Conservation (phyloP, 2,113 vertebrate genomes). For the Ivindomyrus marchei region DNA sequence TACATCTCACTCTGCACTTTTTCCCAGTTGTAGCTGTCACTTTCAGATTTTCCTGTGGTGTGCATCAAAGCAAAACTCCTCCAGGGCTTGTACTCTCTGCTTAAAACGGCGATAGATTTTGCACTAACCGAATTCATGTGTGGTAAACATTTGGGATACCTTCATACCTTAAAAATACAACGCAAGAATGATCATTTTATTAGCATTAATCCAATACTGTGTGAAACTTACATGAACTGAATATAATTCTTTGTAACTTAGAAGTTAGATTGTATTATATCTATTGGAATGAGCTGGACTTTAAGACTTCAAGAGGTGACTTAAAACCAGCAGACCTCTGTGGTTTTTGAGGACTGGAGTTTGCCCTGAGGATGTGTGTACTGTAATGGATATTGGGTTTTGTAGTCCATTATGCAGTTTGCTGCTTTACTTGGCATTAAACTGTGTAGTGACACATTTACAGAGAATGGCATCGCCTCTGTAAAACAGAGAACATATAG, state of each 20-base stretch:
- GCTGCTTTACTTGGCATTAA: not conserved
- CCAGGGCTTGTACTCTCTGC: not conserved
- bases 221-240: not conserved
- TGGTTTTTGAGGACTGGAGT: not conserved
- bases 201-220: not conserved
- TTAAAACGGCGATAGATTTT: not conserved
- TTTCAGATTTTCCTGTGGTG: not conserved
- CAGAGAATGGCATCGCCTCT: not conserved
- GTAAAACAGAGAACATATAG: not conserved
- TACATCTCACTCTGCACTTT: not conserved
- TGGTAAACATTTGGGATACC: not conserved
- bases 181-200: not conserved
- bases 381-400: not conserved
- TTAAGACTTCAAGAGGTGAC: not conserved
- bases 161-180: not conserved
- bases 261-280: not conserved
- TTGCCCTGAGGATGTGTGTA: not conserved
- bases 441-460: not conserved
- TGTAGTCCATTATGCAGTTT: not conserved
- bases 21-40: not conserved
- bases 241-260: conserved; percentile 4
- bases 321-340: not conserved
- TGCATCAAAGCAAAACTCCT: not conserved
- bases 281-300: not conserved
- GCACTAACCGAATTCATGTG: not conserved